Evolutionary conservation across 1,140 invertebrate genomes (phyloP).

Genomic region (Orchesella cincta): DNA sequence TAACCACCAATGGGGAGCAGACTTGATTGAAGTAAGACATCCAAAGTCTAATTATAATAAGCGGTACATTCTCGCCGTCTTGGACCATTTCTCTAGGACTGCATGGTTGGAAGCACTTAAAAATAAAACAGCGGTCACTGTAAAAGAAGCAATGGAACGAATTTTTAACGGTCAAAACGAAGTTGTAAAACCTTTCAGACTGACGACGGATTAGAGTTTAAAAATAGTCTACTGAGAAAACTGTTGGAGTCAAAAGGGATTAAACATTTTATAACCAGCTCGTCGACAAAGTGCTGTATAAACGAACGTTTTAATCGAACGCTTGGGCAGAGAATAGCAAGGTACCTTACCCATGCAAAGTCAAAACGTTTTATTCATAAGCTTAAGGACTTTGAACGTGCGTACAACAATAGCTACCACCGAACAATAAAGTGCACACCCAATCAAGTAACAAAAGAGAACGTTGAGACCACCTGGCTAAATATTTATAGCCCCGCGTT

Average conservation of each 20-base stretch:
- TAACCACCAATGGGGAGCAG: conserved; percentile 24
- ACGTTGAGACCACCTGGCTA: background rate
- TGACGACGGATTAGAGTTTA: conserved; percentile 7
- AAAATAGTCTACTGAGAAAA: background rate
- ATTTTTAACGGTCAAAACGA: conserved; percentile 1
- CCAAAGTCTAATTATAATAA: conserved; percentile 29
- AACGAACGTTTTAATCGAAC: conserved; percentile 27
- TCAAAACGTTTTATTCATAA: conserved; percentile 2
- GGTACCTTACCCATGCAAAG: conserved; percentile 14
- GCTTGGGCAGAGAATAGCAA: background rate
- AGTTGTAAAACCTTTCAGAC: background rate
- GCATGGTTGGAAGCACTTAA: conserved; percentile 19
- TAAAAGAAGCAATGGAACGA: background rate
- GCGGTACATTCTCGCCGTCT: background rate
- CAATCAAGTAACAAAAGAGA: background rate
- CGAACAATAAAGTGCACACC: conserved; percentile 1
- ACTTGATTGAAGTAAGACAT: conserved; percentile 32
- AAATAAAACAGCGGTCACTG: background rate
- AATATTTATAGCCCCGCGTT: background rate
- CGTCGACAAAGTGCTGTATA: background rate
- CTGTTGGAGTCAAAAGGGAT: background rate
- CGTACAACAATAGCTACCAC: conserved; percentile 1
- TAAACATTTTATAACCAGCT: background rate
- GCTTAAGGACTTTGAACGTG: conserved; percentile 1
- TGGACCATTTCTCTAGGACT: conserved; percentile 22